phyloP scores from a whole-genome alignment of 1,140 invertebrate species.

The Cardiocondyla obscurior region DNA sequence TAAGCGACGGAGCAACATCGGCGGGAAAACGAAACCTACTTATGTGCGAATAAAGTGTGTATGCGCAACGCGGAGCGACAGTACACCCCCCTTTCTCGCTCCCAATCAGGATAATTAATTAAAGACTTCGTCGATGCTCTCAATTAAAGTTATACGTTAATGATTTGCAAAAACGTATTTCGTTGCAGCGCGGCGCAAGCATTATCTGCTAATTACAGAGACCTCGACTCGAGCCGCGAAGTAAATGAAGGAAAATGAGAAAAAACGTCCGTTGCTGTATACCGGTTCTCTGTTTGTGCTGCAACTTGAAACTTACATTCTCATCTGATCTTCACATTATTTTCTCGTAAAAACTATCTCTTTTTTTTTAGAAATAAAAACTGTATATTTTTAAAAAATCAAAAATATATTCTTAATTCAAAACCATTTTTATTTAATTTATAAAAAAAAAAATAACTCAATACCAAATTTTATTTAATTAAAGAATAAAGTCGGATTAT shows the following conservation, averaged over 20 bases:
- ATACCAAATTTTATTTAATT: too few relatives aligned
- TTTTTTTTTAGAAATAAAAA: not conserved
- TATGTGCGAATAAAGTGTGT: slow-evolving; percentile 41
- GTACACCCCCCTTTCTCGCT: slow-evolving; percentile 52
- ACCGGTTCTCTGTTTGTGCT: not conserved
- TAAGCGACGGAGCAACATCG: slow-evolving; percentile 72
- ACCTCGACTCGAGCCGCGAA: slow-evolving; percentile 58
- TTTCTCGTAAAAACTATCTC: not conserved
- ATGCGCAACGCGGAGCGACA: not conserved
- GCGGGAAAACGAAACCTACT: slow-evolving; percentile 59
- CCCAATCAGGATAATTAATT: slow-evolving; percentile 82
- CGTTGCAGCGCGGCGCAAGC: slow-evolving; percentile 64
- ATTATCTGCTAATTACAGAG: slow-evolving; percentile 81
- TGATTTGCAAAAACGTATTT: slow-evolving; percentile 82
- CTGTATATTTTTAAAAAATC: too few relatives aligned
- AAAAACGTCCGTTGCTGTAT: slow-evolving; percentile 47
- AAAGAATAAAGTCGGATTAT: not conserved
- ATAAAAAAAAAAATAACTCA: too few relatives aligned
- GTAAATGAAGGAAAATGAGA: slow-evolving; percentile 74
- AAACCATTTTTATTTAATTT: too few relatives aligned
- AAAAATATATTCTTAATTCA: too few relatives aligned
- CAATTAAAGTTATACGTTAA: slow-evolving; percentile 82
- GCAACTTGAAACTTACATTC: slow-evolving; percentile 11
- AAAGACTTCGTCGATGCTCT: slow-evolving; percentile 73
- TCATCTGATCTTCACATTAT: not conserved